These are phyloP conservation scores for Luffia ferchaultella DNA, from an alignment of 2,888 invertebrate genomes.

Conservation along the genomic window DNA sequence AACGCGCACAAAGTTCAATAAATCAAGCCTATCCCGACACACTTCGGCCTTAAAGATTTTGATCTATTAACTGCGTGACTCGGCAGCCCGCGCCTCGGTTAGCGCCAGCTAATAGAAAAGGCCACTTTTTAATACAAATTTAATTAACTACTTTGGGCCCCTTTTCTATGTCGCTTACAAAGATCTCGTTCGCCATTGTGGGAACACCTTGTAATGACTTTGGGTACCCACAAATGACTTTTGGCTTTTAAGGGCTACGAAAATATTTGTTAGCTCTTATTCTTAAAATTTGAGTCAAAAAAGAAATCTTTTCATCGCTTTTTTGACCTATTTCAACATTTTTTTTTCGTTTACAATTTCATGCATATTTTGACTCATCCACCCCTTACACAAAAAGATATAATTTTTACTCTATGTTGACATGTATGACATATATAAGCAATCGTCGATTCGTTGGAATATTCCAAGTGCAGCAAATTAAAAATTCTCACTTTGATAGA, in stretches of 20 bases:
- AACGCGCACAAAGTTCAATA: conserved; percentile 45
- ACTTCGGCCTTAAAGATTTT: conserved; percentile 50
- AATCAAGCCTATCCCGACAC: conserved; percentile 43
- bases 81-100: conserved; percentile 32
- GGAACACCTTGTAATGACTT: conserved; percentile 56
- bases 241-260: conserved; percentile 21
- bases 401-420: no score
- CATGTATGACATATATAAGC: no score
- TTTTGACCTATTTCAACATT: no score
- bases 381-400: no score
- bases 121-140: conserved; percentile 60
- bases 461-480: no score
- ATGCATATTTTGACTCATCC: no score
- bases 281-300: not conserved
- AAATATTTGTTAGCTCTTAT: not conserved
- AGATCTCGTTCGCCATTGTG: conserved; percentile 43
- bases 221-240: conserved; percentile 51
- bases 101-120: conserved; percentile 53
- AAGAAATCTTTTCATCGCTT: no score
- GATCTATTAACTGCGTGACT: conserved; percentile 59
- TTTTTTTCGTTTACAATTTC: no score
- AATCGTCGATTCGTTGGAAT: no score
- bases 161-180: conserved; percentile 46
- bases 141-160: conserved; percentile 54
- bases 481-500: no score